Percentiles rank a stretch among this genome's conserved stretches.
Conservation (phyloP, 2,888 invertebrate species). For the Cryptus armator region DNA sequence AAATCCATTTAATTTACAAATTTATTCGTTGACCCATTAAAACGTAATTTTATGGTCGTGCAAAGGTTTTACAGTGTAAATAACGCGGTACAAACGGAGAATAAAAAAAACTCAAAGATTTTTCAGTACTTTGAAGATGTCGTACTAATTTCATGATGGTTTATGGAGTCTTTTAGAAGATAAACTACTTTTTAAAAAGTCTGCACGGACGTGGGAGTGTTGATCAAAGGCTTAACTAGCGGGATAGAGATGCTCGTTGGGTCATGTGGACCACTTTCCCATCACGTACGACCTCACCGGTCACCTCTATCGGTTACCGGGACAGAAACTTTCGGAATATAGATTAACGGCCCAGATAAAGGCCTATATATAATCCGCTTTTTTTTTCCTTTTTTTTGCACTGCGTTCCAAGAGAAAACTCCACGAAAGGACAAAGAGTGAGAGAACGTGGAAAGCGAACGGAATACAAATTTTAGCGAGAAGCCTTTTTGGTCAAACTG, state of each 20-base stretch:
- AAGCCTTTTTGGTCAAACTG: constrained; percentile 18
- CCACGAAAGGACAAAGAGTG: not conserved
- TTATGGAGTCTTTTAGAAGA: not conserved
- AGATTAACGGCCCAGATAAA: constrained; percentile 7
- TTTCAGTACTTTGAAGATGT: not conserved
- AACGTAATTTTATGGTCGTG: too few relatives aligned
- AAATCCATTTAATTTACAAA: too few relatives aligned
- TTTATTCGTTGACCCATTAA: too few relatives aligned
- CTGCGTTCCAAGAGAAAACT: not conserved
- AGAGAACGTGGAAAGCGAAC: not conserved
- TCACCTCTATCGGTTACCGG: constrained; percentile 8
- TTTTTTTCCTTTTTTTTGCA: not conserved
- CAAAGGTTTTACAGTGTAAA: too few relatives aligned
- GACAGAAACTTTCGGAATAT: constrained; percentile 19
- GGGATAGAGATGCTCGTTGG: not conserved
- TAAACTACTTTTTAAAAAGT: not conserved
- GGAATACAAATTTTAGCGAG: constrained; percentile 1
- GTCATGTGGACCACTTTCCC: not conserved
- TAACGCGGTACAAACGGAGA: too few relatives aligned
- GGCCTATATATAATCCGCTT: not conserved
- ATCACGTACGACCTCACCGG: not conserved
- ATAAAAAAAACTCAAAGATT: not conserved
- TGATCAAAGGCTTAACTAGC: not conserved
- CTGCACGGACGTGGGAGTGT: not conserved
- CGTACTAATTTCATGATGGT: not conserved